phyloP scores from a whole-genome alignment of 2,797 vertebrate species.

The Cossypha niveicapilla region DNA sequence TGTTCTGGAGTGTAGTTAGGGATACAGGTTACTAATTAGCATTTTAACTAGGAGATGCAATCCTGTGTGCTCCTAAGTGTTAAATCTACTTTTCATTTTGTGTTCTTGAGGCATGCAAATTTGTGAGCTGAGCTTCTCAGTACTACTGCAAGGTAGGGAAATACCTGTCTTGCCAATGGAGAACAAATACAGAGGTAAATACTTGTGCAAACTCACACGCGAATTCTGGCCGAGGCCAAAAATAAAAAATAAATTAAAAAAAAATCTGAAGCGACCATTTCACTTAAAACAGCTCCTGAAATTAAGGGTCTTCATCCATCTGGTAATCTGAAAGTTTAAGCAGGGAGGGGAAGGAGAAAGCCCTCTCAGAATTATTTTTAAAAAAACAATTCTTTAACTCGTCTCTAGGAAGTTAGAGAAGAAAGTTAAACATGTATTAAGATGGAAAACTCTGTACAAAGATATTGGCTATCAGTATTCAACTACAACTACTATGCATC shows the following conservation, averaged over 20 bases:
- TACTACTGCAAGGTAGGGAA: background rate
- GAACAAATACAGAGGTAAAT: background rate
- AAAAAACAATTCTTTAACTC: background rate
- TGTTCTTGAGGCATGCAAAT: background rate
- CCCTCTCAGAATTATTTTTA: background rate
- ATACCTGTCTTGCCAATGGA: background rate
- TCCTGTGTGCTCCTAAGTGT: background rate
- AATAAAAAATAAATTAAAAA: background rate
- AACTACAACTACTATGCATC: background rate
- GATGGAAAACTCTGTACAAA: background rate
- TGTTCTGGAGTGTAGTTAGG: slow-evolving; percentile 23
- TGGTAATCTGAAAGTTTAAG: slow-evolving; percentile 55
- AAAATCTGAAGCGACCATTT: background rate
- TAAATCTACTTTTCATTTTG: slow-evolving; percentile 14
- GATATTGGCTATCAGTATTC: background rate
- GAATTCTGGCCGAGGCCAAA: background rate
- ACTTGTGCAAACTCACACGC: background rate
- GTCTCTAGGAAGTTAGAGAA: background rate
- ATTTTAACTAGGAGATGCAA: slow-evolving; percentile 53
- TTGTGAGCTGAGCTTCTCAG: background rate
- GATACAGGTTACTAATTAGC: slow-evolving; percentile 59
- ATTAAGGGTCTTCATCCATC: slow-evolving; percentile 44
- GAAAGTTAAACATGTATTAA: background rate
- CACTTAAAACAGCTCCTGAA: slow-evolving; percentile 20
- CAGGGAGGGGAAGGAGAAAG: background rate